phyloP scores from a whole-genome alignment of 2,888 invertebrate species.

The Platypus cylindrus region DNA sequence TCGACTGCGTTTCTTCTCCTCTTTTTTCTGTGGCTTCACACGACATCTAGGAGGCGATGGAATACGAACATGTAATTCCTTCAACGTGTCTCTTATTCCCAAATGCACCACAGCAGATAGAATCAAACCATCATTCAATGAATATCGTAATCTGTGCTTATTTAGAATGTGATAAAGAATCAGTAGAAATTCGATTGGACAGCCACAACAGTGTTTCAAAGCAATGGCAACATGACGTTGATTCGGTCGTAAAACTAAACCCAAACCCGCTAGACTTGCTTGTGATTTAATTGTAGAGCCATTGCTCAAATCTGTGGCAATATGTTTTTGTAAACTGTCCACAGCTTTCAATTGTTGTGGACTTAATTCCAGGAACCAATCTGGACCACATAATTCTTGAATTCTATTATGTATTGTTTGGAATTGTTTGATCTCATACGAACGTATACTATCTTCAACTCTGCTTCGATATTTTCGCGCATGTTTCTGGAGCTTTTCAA shows the following conservation, averaged over 20 bases:
- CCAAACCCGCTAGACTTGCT: conserved; percentile 25
- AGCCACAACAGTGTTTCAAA: conserved; percentile 23
- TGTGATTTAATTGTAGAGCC: conserved; percentile 22
- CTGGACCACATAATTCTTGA: conserved; percentile 24
- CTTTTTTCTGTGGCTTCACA: conserved; percentile 7
- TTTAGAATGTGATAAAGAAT: conserved; percentile 29
- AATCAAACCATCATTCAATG: conserved; percentile 31
- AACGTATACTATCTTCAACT: conserved; percentile 1
- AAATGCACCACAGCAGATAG: conserved; percentile 33
- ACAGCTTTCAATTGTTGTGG: conserved; percentile 25
- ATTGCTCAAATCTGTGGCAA: conserved; percentile 12
- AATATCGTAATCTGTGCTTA: conserved; percentile 27
- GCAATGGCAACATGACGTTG: conserved; percentile 22
- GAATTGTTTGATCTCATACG: background rate
- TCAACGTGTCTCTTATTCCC: conserved; percentile 28
- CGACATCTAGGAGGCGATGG: conserved; percentile 29
- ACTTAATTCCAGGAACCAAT: conserved; percentile 33
- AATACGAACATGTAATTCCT: conserved; percentile 32
- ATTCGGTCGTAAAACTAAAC: conserved; percentile 26
- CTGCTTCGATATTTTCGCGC: conserved; percentile 11
- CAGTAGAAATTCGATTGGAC: conserved; percentile 31
- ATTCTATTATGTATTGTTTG: conserved; percentile 5
- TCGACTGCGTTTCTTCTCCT: conserved; percentile 17
- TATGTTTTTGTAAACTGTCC: conserved; percentile 20
- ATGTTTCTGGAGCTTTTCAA: conserved; percentile 12